A percentile compares a stretch with the other conserved stretches of the same genome.
Conservation (phyloP, 1,140 invertebrate genomes). For the Mycetomoellerius zeteki region DNA sequence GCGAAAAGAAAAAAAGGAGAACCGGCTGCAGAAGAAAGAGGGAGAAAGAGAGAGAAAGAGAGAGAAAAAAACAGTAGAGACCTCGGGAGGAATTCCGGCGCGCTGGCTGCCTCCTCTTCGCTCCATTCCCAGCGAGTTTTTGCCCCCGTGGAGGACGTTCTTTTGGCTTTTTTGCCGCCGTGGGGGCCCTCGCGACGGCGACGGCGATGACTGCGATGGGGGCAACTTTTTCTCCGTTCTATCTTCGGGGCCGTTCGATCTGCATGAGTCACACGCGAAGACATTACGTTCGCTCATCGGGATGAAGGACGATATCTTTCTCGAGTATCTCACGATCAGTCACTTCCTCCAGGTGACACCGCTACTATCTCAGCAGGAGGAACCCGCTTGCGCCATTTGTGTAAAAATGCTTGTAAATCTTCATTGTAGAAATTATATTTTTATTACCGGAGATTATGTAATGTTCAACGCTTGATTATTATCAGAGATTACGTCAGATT, state of each 20-base stretch:
- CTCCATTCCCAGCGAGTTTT: conserved; percentile 66
- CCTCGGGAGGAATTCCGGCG: conserved; percentile 59
- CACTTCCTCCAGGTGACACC: conserved; percentile 26
- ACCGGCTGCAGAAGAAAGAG: conserved; percentile 52
- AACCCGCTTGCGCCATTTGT: not conserved
- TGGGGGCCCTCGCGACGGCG: conserved; percentile 60
- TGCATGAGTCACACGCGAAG: conserved; percentile 63
- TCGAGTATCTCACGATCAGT: conserved; percentile 51
- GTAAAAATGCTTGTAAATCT: not conserved
- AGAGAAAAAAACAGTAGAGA: conserved; percentile 50
- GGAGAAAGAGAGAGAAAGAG: conserved; percentile 26
- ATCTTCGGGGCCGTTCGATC: conserved; percentile 52
- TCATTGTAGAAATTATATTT: not conserved
- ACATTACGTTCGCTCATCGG: conserved; percentile 40
- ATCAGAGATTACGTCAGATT: not conserved
- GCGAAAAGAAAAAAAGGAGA: conserved; percentile 45
- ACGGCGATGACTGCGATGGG: conserved; percentile 40
- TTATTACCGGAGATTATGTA: not conserved
- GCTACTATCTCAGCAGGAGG: not conserved
- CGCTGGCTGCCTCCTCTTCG: conserved; percentile 46
- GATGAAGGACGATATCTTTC: conserved; percentile 52
- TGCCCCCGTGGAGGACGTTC: conserved; percentile 56
- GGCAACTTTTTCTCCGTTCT: conserved; percentile 62
- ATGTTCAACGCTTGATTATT: not conserved
- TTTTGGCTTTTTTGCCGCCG: conserved; percentile 66